Conservation (phyloP, 2,888 invertebrate species). For the Brassicogethes aeneus region DNA sequence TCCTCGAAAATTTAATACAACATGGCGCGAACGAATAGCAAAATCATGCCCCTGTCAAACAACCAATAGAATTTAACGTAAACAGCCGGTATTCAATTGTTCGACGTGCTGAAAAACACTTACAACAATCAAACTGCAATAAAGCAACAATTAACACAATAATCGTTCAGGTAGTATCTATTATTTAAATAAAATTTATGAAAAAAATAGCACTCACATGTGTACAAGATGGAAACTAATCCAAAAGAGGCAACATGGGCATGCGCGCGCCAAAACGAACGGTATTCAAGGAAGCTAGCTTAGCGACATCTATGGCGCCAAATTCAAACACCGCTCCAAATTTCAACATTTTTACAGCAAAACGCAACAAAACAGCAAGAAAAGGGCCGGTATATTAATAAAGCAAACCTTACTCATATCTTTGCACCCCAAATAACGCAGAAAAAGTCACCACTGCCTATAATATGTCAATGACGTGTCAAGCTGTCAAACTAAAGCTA, state of each 20-base stretch:
- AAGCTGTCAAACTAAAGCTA: too few species aligned
- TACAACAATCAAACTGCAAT: background rate
- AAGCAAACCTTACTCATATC: too few species aligned
- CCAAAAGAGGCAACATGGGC: slow-evolving; percentile 69
- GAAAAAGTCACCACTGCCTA: too few species aligned
- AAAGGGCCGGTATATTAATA: too few species aligned
- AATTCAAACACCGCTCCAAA: slow-evolving; percentile 11
- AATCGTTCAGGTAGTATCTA: slow-evolving; percentile 20
- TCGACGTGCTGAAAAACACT: slow-evolving; percentile 3
- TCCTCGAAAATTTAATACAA: slow-evolving; percentile 33
- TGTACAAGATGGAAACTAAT: slow-evolving; percentile 83
- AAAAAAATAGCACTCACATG: slow-evolving; percentile 72
- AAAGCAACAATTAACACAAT: slow-evolving; percentile 8
- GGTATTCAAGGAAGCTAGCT: slow-evolving; percentile 19
- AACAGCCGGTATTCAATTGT: slow-evolving; percentile 10
- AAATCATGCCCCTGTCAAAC: slow-evolving; percentile 40
- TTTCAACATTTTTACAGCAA: background rate
- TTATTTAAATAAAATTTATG: slow-evolving; percentile 41
- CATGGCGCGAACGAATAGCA: slow-evolving; percentile 46
- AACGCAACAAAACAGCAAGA: background rate
- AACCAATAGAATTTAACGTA: too few species aligned
- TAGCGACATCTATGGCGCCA: slow-evolving; percentile 21
- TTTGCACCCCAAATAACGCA: too few species aligned
- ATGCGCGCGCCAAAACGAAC: slow-evolving; percentile 46
- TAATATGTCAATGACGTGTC: too few species aligned